These are phyloP conservation scores for Paralinhomoeus sp. DNA, from an alignment of 2,888 invertebrate species.

Conservation along the genomic window DNA sequence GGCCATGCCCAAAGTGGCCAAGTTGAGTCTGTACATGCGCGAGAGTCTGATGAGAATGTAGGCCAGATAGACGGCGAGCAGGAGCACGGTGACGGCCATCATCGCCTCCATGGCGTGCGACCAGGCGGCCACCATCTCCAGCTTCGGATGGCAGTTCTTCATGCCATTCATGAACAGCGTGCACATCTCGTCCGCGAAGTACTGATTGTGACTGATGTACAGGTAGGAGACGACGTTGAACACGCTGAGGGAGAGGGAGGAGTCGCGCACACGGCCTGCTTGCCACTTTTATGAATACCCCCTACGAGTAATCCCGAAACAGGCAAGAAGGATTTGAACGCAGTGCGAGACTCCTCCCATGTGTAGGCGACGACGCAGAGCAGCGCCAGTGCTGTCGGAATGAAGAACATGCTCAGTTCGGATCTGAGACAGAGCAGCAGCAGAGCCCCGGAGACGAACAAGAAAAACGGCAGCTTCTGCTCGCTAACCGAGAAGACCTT, in stretches of 20 bases:
- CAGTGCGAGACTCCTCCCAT: no score
- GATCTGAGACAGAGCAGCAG: background rate
- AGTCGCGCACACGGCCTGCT: no score
- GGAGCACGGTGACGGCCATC: background rate
- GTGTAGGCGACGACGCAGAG: background rate
- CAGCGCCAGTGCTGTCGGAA: background rate
- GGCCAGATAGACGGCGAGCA: background rate
- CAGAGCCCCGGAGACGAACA: background rate
- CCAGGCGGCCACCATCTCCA: background rate
- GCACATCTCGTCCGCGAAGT: slow-evolving; percentile 4
- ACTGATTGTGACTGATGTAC: slow-evolving; percentile 1
- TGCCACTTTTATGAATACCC: no score
- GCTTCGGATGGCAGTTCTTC: background rate
- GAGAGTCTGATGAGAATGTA: background rate
- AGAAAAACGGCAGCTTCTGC: slow-evolving; percentile 3
- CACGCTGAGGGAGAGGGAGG: no score
- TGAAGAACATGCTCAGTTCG: background rate
- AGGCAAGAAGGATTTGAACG: no score
- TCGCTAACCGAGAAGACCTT: slow-evolving; percentile 4
- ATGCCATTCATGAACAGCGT: slow-evolving; percentile 1
- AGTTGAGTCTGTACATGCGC: background rate
- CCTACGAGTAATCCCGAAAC: no score
- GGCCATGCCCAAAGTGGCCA: background rate
- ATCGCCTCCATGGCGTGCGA: slow-evolving; percentile 3
- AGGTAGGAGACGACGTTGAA: slow-evolving; percentile 3